Percentiles rank a stretch among this genome's conserved stretches.
phyloP scores from a whole-genome alignment of 2,888 invertebrate species.

The Chrysomela aeneicollis region DNA sequence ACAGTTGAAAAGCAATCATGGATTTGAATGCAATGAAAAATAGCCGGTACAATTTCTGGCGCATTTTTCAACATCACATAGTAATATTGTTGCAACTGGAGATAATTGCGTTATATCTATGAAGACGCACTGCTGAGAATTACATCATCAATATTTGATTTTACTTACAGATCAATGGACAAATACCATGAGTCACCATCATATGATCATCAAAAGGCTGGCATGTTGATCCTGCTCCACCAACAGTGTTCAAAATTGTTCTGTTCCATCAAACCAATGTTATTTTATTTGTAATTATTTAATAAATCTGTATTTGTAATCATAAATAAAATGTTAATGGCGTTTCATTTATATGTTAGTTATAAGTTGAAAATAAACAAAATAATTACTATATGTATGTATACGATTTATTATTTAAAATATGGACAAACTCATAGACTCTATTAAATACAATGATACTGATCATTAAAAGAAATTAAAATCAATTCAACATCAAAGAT shows the following conservation, averaged over 20 bases:
- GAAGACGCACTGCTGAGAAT: no score
- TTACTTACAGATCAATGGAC: slow-evolving; percentile 34
- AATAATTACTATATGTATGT: slow-evolving; percentile 24
- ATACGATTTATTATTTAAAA: not conserved
- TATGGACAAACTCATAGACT: not conserved
- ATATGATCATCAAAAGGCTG: slow-evolving; percentile 33
- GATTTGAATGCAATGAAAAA: no score
- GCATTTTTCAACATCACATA: no score
- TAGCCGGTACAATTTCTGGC: no score
- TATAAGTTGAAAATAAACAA: slow-evolving; percentile 39
- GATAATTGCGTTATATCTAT: no score
- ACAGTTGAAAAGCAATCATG: no score
- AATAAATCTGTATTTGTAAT: slow-evolving; percentile 59
- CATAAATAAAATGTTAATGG: slow-evolving; percentile 40
- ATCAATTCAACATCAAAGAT: slow-evolving; percentile 18
- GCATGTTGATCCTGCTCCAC: slow-evolving; percentile 27
- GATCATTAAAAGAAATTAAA: not conserved
- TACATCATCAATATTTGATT: slow-evolving; percentile 24
- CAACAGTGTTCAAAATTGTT: slow-evolving; percentile 43
- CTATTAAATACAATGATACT: slow-evolving; percentile 4
- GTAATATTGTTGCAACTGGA: no score
- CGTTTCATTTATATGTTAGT: slow-evolving; percentile 44
- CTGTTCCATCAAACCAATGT: slow-evolving; percentile 47
- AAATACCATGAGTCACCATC: slow-evolving; percentile 41
- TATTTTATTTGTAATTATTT: slow-evolving; percentile 50